A percentile compares a stretch with the other conserved stretches of the same genome.
These are phyloP conservation scores for Takifugu bimaculatus DNA, from an alignment of 2,113 vertebrate genomes.

Conservation along the genomic window DNA sequence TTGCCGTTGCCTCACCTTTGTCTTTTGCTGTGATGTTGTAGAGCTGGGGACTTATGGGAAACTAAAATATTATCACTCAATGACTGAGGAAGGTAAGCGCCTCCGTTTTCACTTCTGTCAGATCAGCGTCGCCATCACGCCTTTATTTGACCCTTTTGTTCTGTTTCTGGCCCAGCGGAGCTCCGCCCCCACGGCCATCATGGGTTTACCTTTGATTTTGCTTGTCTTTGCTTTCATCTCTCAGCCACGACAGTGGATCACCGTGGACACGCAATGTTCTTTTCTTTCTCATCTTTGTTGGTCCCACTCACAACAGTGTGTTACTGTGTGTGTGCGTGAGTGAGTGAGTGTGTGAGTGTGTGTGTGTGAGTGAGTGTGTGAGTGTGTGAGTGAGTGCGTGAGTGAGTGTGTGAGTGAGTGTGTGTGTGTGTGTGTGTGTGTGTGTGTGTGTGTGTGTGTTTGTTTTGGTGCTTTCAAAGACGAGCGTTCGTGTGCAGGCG, in stretches of 20 bases:
- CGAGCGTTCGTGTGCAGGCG: too few species aligned
- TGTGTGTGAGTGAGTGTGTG: too few species aligned
- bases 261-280: slow-evolving; percentile 41
- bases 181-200: too few species aligned
- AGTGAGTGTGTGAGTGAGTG: too few species aligned
- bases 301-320: slow-evolving; percentile 17
- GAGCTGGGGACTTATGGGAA: slow-evolving; percentile 99
- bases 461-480: too few species aligned
- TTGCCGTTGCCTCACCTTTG: slow-evolving; percentile 88
- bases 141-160: not conserved
- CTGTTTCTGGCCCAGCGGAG: not conserved
- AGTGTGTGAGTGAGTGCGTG: too few species aligned
- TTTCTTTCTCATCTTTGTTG: slow-evolving; percentile 13
- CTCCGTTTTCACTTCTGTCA: slow-evolving; percentile 77
- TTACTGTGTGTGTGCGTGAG: slow-evolving; percentile 15
- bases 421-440: too few species aligned
- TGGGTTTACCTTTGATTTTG: slow-evolving; percentile 61
- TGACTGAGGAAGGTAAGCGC: slow-evolving; percentile 99
- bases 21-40: slow-evolving; percentile 98
- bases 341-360: too few species aligned
- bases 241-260: slow-evolving; percentile 76
- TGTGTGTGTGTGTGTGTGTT: too few species aligned
- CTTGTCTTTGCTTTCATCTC: slow-evolving; percentile 66
- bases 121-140: slow-evolving; percentile 62
- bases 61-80: slow-evolving; percentile 99